Conservation (phyloP, 23 tunicate species). For the Corella eumyota region DNA sequence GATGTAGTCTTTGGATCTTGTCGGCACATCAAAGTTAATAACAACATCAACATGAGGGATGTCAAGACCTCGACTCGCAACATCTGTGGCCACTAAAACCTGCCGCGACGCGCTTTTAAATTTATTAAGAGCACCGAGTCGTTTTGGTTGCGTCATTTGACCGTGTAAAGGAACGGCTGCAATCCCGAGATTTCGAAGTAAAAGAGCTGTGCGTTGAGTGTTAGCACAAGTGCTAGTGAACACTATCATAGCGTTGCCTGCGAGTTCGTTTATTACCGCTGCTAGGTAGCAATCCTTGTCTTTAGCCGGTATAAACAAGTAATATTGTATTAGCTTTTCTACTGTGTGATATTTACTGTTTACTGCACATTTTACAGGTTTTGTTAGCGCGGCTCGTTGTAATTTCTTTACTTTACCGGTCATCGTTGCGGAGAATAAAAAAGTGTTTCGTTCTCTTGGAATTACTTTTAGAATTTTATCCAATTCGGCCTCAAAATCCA, state of each 20-base stretch:
- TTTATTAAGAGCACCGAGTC: conserved; percentile 77
- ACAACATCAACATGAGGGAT: conserved; percentile 94
- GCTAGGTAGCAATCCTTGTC: conserved; percentile 81
- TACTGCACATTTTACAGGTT: conserved; percentile 86
- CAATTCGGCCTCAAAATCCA: conserved; percentile 90
- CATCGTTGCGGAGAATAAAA: conserved; percentile 94
- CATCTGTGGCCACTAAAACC: conserved; percentile 83
- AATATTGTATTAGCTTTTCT: conserved; percentile 66
- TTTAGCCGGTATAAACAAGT: conserved; percentile 75
- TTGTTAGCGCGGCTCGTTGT: conserved; percentile 82
- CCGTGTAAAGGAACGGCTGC: conserved; percentile 87
- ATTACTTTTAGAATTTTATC: conserved; percentile 69
- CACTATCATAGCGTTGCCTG: conserved; percentile 78
- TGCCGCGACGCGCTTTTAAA: conserved; percentile 71
- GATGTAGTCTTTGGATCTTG: conserved; percentile 82
- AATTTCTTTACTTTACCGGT: conserved; percentile 87
- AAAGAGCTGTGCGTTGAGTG: conserved; percentile 53
- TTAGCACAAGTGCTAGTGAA: conserved; percentile 80
- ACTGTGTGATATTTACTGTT: conserved; percentile 87
- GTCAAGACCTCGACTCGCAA: conserved; percentile 92
- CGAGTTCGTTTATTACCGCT: conserved; percentile 71
- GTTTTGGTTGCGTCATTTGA: conserved; percentile 87
- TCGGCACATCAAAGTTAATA: conserved; percentile 73
- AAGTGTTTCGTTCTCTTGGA: conserved; percentile 79
- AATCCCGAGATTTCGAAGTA: conserved; percentile 52